Percentiles rank a stretch among this genome's conserved stretches.
These are phyloP conservation scores for Microctonus brassicae DNA, from an alignment of 2,888 invertebrate genomes.

Conservation along the genomic window DNA sequence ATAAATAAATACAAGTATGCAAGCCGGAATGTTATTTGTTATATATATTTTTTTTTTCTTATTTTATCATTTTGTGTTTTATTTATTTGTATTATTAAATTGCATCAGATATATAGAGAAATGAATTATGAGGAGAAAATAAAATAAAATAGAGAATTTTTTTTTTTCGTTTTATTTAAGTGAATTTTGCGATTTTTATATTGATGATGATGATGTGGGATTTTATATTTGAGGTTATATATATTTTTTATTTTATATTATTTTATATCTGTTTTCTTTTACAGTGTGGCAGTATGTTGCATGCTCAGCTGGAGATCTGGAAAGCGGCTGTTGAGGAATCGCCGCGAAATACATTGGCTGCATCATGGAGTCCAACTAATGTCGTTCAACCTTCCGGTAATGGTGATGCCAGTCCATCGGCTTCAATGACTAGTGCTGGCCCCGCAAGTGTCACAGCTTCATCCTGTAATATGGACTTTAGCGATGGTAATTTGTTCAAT, in stretches of 20 bases:
- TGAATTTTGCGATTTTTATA: neutral
- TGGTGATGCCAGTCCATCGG: conserved; percentile 58
- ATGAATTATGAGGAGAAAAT: neutral
- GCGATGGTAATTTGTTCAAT: conserved; percentile 75
- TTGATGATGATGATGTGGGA: neutral
- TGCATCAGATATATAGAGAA: neutral
- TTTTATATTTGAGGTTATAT: conserved; percentile 14
- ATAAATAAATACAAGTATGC: neutral
- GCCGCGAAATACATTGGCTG: conserved; percentile 70
- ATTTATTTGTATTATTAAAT: neutral
- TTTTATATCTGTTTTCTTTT: conserved; percentile 40
- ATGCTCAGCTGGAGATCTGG: conserved; percentile 93
- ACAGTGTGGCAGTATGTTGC: conserved; percentile 86
- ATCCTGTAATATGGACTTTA: conserved; percentile 74
- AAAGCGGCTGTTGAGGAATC: conserved; percentile 80
- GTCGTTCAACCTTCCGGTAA: conserved; percentile 58
- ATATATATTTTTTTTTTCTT: neutral
- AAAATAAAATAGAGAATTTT: neutral
- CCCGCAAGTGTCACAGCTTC: conserved; percentile 58
- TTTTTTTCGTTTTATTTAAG: neutral
- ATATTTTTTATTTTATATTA: conserved; percentile 20
- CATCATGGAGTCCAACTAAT: conserved; percentile 63
- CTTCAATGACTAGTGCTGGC: conserved; percentile 54
- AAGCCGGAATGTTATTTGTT: neutral
- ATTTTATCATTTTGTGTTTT: neutral